Conservation (phyloP, 2,888 invertebrate species). For the Synanthedon andrenaeformis region DNA sequence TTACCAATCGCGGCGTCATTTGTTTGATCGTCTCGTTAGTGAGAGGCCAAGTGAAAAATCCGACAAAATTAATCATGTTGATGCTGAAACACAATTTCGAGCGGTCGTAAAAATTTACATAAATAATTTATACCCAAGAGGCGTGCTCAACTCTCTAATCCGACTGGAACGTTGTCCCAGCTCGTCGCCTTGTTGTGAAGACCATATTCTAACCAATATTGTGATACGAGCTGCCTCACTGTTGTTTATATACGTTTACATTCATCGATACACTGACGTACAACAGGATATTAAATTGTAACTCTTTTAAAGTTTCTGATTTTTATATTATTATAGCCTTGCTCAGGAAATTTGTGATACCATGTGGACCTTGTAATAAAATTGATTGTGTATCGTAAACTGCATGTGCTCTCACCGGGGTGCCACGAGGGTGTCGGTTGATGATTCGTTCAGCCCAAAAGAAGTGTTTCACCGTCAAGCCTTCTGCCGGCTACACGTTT, state of each 20-base stretch:
- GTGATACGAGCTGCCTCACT: conserved; percentile 13
- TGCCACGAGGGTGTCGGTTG: conserved; percentile 34
- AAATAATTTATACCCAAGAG: conserved; percentile 64
- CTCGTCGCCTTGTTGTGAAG: conserved; percentile 19
- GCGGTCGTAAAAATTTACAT: conserved; percentile 62
- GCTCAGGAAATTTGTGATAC: conserved; percentile 17
- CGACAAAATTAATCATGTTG: conserved; percentile 61
- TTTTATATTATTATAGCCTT: conserved; percentile 9
- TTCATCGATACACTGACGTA: conserved; percentile 13
- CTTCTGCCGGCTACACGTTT: conserved; percentile 29
- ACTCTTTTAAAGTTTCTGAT: conserved; percentile 2
- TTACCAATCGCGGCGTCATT: conserved; percentile 53
- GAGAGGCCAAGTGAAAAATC: conserved; percentile 58
- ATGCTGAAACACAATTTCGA: conserved; percentile 62
- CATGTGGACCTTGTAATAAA: conserved; percentile 25
- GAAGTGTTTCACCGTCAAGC: conserved; percentile 30
- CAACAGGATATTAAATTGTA: conserved; percentile 10
- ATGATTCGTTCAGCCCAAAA: conserved; percentile 39
- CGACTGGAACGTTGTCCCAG: conserved; percentile 15
- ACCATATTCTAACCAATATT: conserved; percentile 26
- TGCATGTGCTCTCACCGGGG: conserved; percentile 38
- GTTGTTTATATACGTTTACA: conserved; percentile 11
- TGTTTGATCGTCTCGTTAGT: conserved; percentile 55
- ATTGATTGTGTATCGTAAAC: conserved; percentile 37
- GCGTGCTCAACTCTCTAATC: conserved; percentile 36